Evolutionary conservation across 2,113 vertebrate genomes (phyloP).

Genomic region (Triplophysa tibetana): DNA sequence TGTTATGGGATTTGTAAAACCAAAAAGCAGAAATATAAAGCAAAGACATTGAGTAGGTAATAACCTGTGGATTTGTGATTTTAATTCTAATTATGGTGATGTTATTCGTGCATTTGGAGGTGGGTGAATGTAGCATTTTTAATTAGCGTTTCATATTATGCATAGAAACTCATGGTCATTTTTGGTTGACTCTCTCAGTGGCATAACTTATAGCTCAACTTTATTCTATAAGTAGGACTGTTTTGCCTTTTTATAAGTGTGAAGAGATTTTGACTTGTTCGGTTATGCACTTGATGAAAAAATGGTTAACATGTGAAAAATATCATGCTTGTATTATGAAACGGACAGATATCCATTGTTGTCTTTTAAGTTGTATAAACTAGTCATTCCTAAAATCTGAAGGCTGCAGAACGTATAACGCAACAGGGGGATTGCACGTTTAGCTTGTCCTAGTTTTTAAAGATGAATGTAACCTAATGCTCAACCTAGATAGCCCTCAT

Average conservation of each 20-base stretch:
- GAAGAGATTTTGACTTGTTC: neutral
- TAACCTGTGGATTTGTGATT: neutral
- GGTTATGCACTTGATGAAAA: slow-evolving; percentile 28
- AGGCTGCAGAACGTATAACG: too few species aligned
- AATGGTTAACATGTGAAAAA: neutral
- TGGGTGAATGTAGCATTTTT: neutral
- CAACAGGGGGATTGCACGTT: too few species aligned
- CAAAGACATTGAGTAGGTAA: neutral
- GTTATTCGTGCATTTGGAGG: neutral
- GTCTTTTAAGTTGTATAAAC: too few species aligned
- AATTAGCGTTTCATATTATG: slow-evolving; percentile 25
- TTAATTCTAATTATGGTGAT: slow-evolving; percentile 5
- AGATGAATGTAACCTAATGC: neutral
- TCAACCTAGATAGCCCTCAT: neutral
- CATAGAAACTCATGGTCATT: slow-evolving; percentile 25
- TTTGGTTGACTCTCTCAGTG: slow-evolving; percentile 3
- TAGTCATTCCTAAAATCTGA: too few species aligned
- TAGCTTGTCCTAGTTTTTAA: neutral
- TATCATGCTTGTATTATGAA: neutral
- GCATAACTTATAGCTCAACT: neutral
- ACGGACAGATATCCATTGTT: too few species aligned
- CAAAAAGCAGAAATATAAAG: neutral
- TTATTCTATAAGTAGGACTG: neutral
- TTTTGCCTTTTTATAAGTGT: neutral
- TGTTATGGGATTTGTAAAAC: neutral